These are phyloP conservation scores for Hydropsyche betteni DNA, from an alignment of 2,888 invertebrate genomes.

Conservation along the genomic window DNA sequence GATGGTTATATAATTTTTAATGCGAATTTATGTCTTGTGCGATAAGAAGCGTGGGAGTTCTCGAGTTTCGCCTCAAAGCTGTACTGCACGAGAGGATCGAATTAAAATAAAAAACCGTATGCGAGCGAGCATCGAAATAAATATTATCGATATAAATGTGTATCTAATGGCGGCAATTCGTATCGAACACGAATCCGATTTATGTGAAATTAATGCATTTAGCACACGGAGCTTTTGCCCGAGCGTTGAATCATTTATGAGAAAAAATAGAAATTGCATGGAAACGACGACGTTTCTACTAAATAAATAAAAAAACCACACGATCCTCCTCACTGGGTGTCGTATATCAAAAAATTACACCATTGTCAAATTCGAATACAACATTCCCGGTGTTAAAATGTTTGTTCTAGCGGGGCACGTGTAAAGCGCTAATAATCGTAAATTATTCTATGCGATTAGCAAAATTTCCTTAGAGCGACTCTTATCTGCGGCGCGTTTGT, in stretches of 20 bases:
- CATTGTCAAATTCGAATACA: too few species aligned
- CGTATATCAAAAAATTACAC: too few species aligned
- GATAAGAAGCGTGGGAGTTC: too few species aligned
- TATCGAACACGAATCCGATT: not conserved
- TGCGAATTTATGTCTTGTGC: too few species aligned
- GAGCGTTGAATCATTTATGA: constrained; percentile 14
- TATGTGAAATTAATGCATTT: constrained; percentile 19
- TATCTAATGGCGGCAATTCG: not conserved
- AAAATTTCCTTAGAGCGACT: not conserved
- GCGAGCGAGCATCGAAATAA: too few species aligned
- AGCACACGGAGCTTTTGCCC: constrained; percentile 14
- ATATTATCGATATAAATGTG: too few species aligned
- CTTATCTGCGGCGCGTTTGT: not conserved
- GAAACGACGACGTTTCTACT: not conserved
- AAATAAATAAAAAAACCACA: too few species aligned
- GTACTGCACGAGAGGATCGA: too few species aligned
- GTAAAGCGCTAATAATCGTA: constrained; percentile 11
- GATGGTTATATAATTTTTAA: too few species aligned
- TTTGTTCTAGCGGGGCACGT: not conserved
- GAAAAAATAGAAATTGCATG: constrained; percentile 11
- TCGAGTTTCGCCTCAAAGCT: too few species aligned
- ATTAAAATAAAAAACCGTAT: too few species aligned
- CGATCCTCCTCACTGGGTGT: too few species aligned
- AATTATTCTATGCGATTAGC: constrained; percentile 18
- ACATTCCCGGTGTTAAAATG: not conserved